A percentile compares a stretch with the other conserved stretches of the same genome.
These are phyloP conservation scores for Anoplius nigerrimus DNA, from an alignment of 2,888 invertebrate genomes.

Conservation along the genomic window DNA sequence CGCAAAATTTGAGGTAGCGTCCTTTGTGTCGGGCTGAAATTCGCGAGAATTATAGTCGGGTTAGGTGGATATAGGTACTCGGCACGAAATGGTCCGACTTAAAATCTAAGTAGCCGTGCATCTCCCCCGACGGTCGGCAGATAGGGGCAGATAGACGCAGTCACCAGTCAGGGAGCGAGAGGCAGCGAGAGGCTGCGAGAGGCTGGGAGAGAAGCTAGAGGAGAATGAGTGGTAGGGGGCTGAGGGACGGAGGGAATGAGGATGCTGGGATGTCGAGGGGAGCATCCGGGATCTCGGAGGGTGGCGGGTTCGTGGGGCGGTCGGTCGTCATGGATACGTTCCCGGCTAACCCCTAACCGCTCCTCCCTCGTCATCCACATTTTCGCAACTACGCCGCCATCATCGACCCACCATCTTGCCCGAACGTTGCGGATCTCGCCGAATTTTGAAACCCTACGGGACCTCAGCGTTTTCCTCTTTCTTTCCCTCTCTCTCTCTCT, in stretches of 20 bases:
- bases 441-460: conserved; percentile 48
- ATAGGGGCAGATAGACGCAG: conserved; percentile 53
- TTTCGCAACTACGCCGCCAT: conserved; percentile 70
- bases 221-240: conserved; percentile 7
- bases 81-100: conserved; percentile 51
- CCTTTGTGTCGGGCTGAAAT: conserved; percentile 34
- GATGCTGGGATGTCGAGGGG: conserved; percentile 61
- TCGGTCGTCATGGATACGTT: conserved; percentile 74
- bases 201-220: conserved; percentile 3
- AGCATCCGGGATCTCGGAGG: conserved; percentile 70
- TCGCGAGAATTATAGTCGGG: conserved; percentile 46
- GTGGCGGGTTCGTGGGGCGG: conserved; percentile 69
- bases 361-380: conserved; percentile 60
- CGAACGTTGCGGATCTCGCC: conserved; percentile 42
- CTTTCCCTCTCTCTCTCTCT: too few species aligned
- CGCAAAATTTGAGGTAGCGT: conserved; percentile 8
- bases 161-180: conserved; percentile 22
- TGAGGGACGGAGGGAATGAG: conserved; percentile 29
- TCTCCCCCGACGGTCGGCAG: conserved; percentile 40
- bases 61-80: conserved; percentile 26
- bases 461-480: too few species aligned
- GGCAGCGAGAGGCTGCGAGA: conserved; percentile 19
- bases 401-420: conserved; percentile 75
- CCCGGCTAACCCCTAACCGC: conserved; percentile 71
- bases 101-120: conserved; percentile 59